Evolutionary conservation across 1,140 invertebrate species (phyloP).

Genomic region (Phymorhynchus buccinoides): DNA sequence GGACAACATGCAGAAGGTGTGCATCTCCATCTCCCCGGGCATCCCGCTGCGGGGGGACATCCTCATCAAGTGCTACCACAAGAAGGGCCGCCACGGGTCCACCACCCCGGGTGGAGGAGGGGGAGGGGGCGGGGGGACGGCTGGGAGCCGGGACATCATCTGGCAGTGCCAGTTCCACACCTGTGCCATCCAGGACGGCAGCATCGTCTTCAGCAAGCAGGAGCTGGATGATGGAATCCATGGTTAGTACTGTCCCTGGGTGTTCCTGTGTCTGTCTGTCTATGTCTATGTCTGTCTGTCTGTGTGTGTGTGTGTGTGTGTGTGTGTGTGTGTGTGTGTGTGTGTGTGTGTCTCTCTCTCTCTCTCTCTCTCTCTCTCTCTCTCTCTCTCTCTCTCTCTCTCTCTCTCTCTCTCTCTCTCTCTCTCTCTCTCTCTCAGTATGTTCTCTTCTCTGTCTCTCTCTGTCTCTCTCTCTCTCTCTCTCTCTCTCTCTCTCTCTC

Average conservation of each 20-base stretch:
- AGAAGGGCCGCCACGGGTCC: constrained; percentile 65
- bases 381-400: too few species aligned
- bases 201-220: constrained; percentile 86
- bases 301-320: background rate
- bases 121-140: background rate
- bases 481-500: background rate
- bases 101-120: background rate
- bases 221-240: constrained; percentile 88
- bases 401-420: constrained; percentile 4
- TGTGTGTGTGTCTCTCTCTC: background rate
- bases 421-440: too few species aligned
- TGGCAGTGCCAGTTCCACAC: constrained; percentile 93
- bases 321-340: background rate
- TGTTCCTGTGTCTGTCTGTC: background rate
- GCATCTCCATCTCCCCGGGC: constrained; percentile 77
- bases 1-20: constrained; percentile 72
- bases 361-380: background rate
- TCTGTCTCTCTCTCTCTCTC: too few species aligned
- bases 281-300: background rate
- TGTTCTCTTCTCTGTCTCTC: too few species aligned
- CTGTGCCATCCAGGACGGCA: constrained; percentile 88
- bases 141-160: constrained; percentile 77
- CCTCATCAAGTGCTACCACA: constrained; percentile 90
- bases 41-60: constrained; percentile 90
- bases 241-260: constrained; percentile 75